Evolutionary conservation across 1,140 invertebrate species (phyloP).

Genomic region (Euschistus heros): DNA sequence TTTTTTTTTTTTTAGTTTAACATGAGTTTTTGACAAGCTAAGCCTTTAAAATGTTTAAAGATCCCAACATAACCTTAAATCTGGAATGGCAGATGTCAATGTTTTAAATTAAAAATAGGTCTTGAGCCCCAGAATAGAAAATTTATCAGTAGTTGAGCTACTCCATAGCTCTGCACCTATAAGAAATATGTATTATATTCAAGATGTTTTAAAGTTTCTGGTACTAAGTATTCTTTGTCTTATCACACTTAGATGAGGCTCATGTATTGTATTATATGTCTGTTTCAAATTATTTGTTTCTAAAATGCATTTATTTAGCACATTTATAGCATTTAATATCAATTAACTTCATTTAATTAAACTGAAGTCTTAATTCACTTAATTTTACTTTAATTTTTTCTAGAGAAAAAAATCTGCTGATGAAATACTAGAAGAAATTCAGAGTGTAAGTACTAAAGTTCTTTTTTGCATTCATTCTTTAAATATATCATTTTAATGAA

Average conservation of each 20-base stretch:
- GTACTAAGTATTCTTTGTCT: background rate
- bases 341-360: background rate
- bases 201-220: background rate
- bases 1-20: slow-evolving; percentile 21
- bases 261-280: background rate
- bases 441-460: slow-evolving; percentile 40
- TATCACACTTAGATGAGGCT: background rate
- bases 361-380: slow-evolving; percentile 9
- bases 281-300: background rate
- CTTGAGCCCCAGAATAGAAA: slow-evolving; percentile 4
- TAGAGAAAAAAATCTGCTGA: slow-evolving; percentile 72
- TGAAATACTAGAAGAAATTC: slow-evolving; percentile 62
- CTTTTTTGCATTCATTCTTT: slow-evolving; percentile 23
- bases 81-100: background rate
- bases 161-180: slow-evolving; percentile 8
- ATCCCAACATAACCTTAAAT: background rate
- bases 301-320: background rate
- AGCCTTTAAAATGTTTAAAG: background rate
- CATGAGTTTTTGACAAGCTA: background rate
- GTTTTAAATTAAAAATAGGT: slow-evolving; percentile 9
- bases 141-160: slow-evolving; percentile 10
- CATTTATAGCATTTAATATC: background rate
- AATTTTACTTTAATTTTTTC: slow-evolving; percentile 37
- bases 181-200: background rate
- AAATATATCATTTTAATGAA: slow-evolving; percentile 19